Base-by-base conservation (phyloP, 2,113 vertebrate genomes). In the Brevimyrus niger region DNA sequence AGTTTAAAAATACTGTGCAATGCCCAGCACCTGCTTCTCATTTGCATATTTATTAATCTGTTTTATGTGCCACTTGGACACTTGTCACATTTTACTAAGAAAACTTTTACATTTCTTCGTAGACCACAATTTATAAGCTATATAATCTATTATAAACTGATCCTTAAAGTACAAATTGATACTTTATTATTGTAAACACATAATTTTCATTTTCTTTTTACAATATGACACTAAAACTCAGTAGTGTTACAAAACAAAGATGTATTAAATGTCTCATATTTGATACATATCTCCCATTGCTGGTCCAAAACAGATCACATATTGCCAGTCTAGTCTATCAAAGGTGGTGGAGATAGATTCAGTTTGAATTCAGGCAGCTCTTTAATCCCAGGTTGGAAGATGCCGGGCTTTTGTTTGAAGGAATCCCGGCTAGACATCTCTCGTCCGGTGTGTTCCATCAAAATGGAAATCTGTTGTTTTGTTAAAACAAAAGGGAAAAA, bases 321-420 rank as follows among this genome's bases (percentile, higher is more conserved):
- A 35, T 38, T 21, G 31, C 69, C 46, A 27, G 47, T 19, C 69
- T 88, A 88, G 88, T 88, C 88, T 23, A 53, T 82, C 35, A 88
- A 76, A 53, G 88, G 88, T 35, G 88, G 88, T 3, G 88, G 69
- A 23, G 69, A 69, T 27, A 88, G 48, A 48, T 88, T 88, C 31
- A 88, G 88, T 50, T 88, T 88, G 31, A 88, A 88, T 21, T 88
- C 88, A 35, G 65, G 44, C 46, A 27, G 69, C 47, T 88, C 88
- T 17, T 23, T 76, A 48, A 88, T 53, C 19, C 88, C 69, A 51
- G 15, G 21, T 8, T 17, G 47, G 48, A 88, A 88, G 69, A 80
- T 42, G n/a, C 35, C 19, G 38, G 65, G 11, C 31, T 47, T 73
- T 2, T 35, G 69, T 42, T 80, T 88, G 48, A 69, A 80, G 46